These are phyloP conservation scores for Cyanoramphus novaezelandiae DNA, from an alignment of 2,113 vertebrate genomes.

Conservation along the genomic window DNA sequence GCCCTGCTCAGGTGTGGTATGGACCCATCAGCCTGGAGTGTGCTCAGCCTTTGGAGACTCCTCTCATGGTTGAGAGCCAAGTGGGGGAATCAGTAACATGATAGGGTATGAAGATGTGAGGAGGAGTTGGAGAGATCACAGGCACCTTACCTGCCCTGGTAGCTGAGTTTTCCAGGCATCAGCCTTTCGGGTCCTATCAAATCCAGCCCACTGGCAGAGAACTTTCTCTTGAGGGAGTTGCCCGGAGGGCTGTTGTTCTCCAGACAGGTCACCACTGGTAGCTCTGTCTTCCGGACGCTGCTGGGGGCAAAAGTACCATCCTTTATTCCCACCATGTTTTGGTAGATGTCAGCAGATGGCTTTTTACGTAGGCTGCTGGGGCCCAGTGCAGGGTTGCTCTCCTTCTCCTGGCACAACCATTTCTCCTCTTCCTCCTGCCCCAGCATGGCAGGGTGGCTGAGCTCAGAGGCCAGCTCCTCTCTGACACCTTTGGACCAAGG, in stretches of 20 bases:
- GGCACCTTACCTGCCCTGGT: conserved; percentile 69
- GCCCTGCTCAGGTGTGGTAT: not conserved
- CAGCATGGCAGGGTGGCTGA: not conserved
- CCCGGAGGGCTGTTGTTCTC: conserved; percentile 51
- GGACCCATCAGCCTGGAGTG: not conserved
- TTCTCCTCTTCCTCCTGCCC: conserved; percentile 73
- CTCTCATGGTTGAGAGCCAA: not conserved
- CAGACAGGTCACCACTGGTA: conserved; percentile 37
- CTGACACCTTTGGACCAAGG: conserved; percentile 50
- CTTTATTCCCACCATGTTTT: not conserved
- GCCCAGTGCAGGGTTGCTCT: conserved; percentile 11
- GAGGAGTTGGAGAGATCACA: not conserved
- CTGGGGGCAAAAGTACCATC: not conserved
- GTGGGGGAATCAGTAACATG: not conserved
- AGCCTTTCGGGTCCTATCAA: conserved; percentile 49
- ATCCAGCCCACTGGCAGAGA: conserved; percentile 71
- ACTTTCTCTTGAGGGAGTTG: conserved; percentile 77
- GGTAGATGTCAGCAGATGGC: conserved; percentile 24
- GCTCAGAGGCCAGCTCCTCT: conserved; percentile 51
- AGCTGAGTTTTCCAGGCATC: conserved; percentile 52
- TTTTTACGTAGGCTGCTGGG: conserved; percentile 26
- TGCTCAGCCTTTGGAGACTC: not conserved
- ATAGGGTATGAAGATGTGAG: not conserved
- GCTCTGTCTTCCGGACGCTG: not conserved
- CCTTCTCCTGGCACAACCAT: conserved; percentile 54